Base-by-base conservation (phyloP, 2,888 invertebrate species). In the Hermaeophaga mercurialis region DNA sequence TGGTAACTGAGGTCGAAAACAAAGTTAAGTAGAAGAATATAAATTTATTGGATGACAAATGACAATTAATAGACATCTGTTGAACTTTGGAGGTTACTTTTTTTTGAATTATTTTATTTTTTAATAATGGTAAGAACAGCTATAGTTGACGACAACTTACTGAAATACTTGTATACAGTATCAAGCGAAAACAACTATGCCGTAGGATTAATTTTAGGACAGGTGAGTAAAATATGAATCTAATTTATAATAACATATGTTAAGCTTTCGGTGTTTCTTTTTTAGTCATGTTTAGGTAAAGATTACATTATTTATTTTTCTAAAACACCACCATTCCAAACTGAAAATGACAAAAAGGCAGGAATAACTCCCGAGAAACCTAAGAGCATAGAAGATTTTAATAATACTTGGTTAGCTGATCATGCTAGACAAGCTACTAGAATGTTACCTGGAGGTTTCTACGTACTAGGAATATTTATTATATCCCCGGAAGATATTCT, bases 381-480 rank as follows among this genome's bases (percentile, higher is more conserved):
- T 24, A 75, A 78, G 53, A 73, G 72, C 31, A 78, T 82, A 17
- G 80, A 79, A 66, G 84, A 82, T 59, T 80, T 89, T 48, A 84
- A 86, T 18, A 87, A 89, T 61, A 80, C 79, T 46, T 87, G 87
- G 85, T 82, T 90, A 2, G 86, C 87, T 1, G 89, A 91, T 71
- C 93, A 94, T 80, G 91, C 92, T 33, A 86, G 87, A 74, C 90
- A 91, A 81, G 90, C 92, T 1, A 88, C 89, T 1, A 85, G 92
- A 76, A 94, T 95, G 94, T 79, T 95, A 59, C 91, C 94, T 24
- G 96, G 95, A 34, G 95, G 94, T 39, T 86, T 94, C 82, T 86
- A 86, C 78, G 88, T 95, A 43, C 81, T 93, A 72, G 95, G 90
- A 63, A 81, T 94, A 66, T 94, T 93, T 76, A 79, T 91, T 22